Conservation (phyloP, 1,140 invertebrate genomes). For the Nymphalis io region DNA sequence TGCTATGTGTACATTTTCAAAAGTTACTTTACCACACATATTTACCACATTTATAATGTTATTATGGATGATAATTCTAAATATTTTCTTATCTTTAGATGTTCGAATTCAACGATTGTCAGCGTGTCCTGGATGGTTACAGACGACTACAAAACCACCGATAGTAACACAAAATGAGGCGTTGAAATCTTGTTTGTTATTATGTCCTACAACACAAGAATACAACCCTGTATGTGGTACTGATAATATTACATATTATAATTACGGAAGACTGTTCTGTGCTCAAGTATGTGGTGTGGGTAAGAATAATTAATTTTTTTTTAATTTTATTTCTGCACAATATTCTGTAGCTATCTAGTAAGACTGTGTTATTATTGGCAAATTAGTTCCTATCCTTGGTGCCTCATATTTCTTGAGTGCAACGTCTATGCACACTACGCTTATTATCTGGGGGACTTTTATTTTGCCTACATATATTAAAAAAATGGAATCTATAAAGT, state of each 20-base stretch:
- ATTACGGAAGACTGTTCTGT: slow-evolving; percentile 82
- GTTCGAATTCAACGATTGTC: slow-evolving; percentile 4
- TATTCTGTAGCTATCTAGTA: no score
- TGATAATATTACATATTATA: slow-evolving; percentile 83
- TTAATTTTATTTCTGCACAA: neutral
- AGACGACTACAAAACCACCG: neutral
- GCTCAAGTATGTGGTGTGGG: slow-evolving; percentile 43
- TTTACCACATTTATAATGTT: no score
- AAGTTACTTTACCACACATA: no score
- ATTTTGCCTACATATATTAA: no score
- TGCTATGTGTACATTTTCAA: no score
- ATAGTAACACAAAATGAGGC: neutral
- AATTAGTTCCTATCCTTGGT: no score
- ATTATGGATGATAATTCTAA: no score
- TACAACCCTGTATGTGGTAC: slow-evolving; percentile 87
- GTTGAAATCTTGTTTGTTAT: slow-evolving; percentile 56
- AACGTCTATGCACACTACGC: no score
- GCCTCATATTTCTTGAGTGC: no score
- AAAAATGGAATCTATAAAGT: no score
- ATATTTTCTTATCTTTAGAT: neutral
- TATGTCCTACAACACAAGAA: slow-evolving; percentile 79
- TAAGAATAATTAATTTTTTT: slow-evolving; percentile 7
- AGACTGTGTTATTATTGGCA: no score
- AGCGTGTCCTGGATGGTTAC: neutral
- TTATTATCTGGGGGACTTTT: no score